phyloP scores from a whole-genome alignment of 2,113 vertebrate genomes.

The Lasiurus cinereus region DNA sequence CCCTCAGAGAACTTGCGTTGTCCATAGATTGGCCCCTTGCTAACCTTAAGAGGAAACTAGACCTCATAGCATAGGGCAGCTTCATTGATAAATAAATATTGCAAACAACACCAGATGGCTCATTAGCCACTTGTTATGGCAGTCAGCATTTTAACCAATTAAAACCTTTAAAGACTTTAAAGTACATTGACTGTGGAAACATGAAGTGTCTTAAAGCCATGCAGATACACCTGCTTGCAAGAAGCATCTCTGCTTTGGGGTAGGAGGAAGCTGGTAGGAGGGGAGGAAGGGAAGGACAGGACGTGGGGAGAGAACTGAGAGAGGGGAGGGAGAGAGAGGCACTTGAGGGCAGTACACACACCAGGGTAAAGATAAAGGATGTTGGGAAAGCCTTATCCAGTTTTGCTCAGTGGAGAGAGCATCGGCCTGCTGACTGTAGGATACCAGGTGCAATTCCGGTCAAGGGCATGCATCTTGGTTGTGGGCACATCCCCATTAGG shows the following conservation, averaged over 20 bases:
- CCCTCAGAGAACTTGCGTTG: constrained; percentile 6
- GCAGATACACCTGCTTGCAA: constrained; percentile 65
- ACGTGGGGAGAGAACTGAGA: no score
- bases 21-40: constrained; percentile 30
- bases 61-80: constrained; percentile 30
- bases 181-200: constrained; percentile 80
- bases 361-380: neutral
- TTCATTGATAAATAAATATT: constrained; percentile 87
- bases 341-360: neutral
- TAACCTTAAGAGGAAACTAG: constrained; percentile 66
- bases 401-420: no score
- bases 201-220: constrained; percentile 71
- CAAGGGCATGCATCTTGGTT: no score
- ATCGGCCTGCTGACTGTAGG: no score
- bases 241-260: neutral
- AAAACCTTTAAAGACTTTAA: constrained; percentile 83
- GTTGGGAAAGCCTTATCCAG: neutral
- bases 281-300: neutral
- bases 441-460: no score
- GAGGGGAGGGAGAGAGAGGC: neutral
- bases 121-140: constrained; percentile 88
- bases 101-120: constrained; percentile 86
- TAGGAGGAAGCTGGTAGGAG: neutral
- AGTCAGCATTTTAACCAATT: constrained; percentile 87
- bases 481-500: no score